phyloP scores from a whole-genome alignment of 2,797 vertebrate genomes.

The Leptodactylus fallax region DNA sequence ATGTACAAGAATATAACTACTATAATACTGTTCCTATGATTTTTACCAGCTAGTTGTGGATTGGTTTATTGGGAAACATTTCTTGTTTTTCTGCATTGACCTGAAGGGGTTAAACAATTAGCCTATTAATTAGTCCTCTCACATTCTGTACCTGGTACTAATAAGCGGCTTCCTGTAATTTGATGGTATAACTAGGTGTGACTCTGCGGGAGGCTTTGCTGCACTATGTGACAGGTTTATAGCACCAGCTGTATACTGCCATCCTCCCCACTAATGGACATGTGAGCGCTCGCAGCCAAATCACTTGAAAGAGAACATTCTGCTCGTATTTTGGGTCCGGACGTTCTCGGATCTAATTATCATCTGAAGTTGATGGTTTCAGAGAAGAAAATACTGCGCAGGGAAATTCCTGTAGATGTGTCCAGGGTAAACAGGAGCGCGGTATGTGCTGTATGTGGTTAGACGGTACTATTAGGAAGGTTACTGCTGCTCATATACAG shows the following conservation, averaged over 20 bases:
- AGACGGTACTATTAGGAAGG: too few relatives aligned
- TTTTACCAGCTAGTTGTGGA: neutral
- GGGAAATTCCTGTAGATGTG: neutral
- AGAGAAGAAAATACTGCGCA: slow-evolving; percentile 3
- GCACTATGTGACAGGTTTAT: slow-evolving; percentile 23
- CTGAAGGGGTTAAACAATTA: slow-evolving; percentile 2
- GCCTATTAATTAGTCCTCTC: neutral
- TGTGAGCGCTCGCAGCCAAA: slow-evolving; percentile 13
- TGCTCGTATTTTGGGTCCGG: neutral
- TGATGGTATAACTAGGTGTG: neutral
- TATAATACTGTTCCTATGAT: neutral
- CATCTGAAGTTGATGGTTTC: neutral
- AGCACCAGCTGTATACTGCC: neutral
- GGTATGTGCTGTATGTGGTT: too few relatives aligned
- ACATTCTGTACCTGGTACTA: slow-evolving; percentile 1
- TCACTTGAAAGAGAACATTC: slow-evolving; percentile 38
- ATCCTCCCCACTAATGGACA: neutral
- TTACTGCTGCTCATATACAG: too few relatives aligned
- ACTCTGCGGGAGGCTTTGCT: neutral
- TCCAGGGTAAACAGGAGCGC: neutral
- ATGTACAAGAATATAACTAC: neutral
- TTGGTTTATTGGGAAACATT: too few relatives aligned
- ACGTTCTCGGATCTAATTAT: slow-evolving; percentile 22
- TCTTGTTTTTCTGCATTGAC: neutral
- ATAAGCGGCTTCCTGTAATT: slow-evolving; percentile 35